Base-by-base conservation (phyloP, 1,140 invertebrate genomes). In the Philopotamus ludificatus region DNA sequence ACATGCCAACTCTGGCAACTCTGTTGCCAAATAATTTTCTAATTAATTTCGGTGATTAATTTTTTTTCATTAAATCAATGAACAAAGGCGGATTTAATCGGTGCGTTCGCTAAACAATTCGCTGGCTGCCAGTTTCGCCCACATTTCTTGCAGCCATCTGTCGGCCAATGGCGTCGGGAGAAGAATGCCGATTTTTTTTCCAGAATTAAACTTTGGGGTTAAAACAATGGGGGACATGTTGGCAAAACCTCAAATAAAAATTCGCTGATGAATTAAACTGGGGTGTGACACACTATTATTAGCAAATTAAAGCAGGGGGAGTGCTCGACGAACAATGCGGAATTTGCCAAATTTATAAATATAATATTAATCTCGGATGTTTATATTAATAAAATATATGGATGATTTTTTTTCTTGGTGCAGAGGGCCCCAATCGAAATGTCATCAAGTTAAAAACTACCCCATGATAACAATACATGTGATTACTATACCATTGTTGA, bases 361-460 rank as follows among this genome's bases (percentile, higher is more conserved):
- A 22, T 28, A 53, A 53, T n/a, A n/a, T 25, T 2, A 53, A 15
- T 10, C 23, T 1, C 2, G 50, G 10, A 12, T 53, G 7, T 28
- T 7, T 25, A 23, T 25, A 25, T 53, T 3, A 26, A 10, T 23
- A 8, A 53, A 26, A 22, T 53, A 2, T n/a, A 25, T n/a, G n/a
- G n/a, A n/a, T n/a, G n/a, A n/a, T n/a, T n/a, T n/a, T n/a, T n/a
- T n/a, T n/a, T n/a, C n/a, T n/a, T n/a, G n/a, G n/a, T n/a, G n/a
- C n/a, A n/a, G n/a, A n/a, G n/a, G n/a, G 4, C 18, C 18, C 4
- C 44, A 47, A 9, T 47, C 50, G 3, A 3, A 47, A 65, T 49
- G 51, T 65, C 63, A 58, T 65, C 58, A 65, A n/a, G 63, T 57
- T 65, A 49, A 65, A 65, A 65, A 23, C 41, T 15, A 15, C 63